Evolutionary conservation across 2,113 vertebrate genomes (phyloP).

Genomic region (Halcyon senegalensis): DNA sequence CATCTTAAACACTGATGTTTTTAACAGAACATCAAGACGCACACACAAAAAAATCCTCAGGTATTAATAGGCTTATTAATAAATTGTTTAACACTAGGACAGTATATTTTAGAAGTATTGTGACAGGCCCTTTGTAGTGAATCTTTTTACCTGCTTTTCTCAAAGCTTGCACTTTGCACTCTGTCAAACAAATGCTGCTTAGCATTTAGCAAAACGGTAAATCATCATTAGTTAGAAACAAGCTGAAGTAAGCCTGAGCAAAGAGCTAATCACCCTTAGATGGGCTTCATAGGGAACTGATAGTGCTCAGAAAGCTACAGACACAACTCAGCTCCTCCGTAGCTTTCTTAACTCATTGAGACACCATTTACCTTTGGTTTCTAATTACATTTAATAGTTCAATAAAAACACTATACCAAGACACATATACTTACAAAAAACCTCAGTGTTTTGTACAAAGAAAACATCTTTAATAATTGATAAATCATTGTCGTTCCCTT

Average conservation of each 20-base stretch:
- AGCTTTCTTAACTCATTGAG: slow-evolving; percentile 18
- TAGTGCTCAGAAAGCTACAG: slow-evolving; percentile 7
- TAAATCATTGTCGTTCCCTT: slow-evolving; percentile 48
- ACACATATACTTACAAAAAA: background rate
- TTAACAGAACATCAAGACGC: slow-evolving; percentile 60
- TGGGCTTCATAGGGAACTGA: slow-evolving; percentile 10
- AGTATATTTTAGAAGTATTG: slow-evolving; percentile 46
- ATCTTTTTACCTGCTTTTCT: slow-evolving; percentile 33
- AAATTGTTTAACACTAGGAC: slow-evolving; percentile 49
- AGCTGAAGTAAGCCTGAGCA: slow-evolving; percentile 26
- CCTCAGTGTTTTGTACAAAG: slow-evolving; percentile 35
- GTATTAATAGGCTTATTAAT: slow-evolving; percentile 66
- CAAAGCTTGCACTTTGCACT: background rate
- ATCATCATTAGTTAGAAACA: slow-evolving; percentile 51
- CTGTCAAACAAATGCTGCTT: slow-evolving; percentile 29
- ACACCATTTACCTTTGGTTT: slow-evolving; percentile 44
- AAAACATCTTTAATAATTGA: slow-evolving; percentile 61
- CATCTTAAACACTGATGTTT: slow-evolving; percentile 66
- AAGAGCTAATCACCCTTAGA: slow-evolving; percentile 47
- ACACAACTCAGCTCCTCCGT: background rate
- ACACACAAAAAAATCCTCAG: background rate
- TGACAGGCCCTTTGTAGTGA: slow-evolving; percentile 39
- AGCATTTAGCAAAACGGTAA: slow-evolving; percentile 57
- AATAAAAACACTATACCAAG: slow-evolving; percentile 36
- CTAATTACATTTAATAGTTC: slow-evolving; percentile 45